Base-by-base conservation (phyloP, 2,113 vertebrate species). In the Plestiodon gilberti region DNA sequence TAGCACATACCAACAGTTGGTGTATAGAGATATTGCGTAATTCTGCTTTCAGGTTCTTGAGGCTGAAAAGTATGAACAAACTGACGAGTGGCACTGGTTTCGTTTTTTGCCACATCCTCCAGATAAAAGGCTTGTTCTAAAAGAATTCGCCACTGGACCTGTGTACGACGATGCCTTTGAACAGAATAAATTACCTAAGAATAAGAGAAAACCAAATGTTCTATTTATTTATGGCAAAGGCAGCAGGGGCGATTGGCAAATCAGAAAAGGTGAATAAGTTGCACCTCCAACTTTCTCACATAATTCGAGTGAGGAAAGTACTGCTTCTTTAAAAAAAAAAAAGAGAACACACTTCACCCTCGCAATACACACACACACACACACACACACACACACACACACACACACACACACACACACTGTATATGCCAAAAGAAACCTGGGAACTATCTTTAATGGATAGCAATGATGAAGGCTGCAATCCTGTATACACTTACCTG, bases 81-180 rank as follows among this genome's bases (percentile, higher is more conserved):
- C 55, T 96, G 96, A 67, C 80, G 97, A 48, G 95, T 93, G 35
- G 95, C 93, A 91, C 97, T 98, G 61, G 93, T 96, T 95, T 97
- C 97, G 90, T 98, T 98, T 95, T 98, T 98, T 65, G 97, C 96
- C 43, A 98, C 97, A 82, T 99, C 98, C 93, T 99, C 98, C 28
- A 98, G 92, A 88, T 98, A 97, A 96, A 99, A 98, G 1, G 97
- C 98, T 94, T 98, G 95, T 28, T 98, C 97, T 90, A 98, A 86
- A 89, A 99, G 96, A 91, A 98, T 97, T 2, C 96, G 95, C 98
- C 98, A 99, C 87, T 99, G 98, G 52, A 99, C 98, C 86, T 96
- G 96, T 4, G 97, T 98, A 90, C 98, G 98, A 87, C 94, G 90
- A 85, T 98, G 97, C 75, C 97, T 97, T 95, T 99, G 98, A 82